Evolutionary conservation across 2,888 invertebrate genomes (phyloP), one percentile per base, ranked within the genome.

Genomic region (Drosophila ezoana): DNA sequence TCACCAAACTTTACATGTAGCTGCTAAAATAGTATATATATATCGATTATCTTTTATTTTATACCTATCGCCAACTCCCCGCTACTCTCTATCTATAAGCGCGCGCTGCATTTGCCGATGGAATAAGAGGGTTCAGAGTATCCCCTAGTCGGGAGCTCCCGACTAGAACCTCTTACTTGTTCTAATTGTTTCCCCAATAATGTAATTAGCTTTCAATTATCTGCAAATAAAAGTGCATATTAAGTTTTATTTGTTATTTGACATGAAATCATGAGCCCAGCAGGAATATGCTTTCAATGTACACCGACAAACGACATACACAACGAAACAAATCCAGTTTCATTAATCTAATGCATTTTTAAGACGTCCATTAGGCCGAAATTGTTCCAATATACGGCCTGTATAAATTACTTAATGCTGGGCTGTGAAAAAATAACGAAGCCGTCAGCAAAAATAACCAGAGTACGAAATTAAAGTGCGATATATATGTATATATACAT

Each of bases 271-370:
- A 40, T 49, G 38, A 28, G 8, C 38, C 11, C 9, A 20, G 59
- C 35, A 4, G 14, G 35, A 23, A 43, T 18, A 28, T 16, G 32
- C 13, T 32, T 11, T 20, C 8, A 38, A 51, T 18, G 28, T 13
- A 11, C 9, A 13, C 14, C 28, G 1, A 45, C n/a, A 32, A 3
- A 33, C 13, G 23, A 45, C 23, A 56, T 4, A 9, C 4, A 23
- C 56, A 48, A 28, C n/a, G 32, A 56, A 54, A 58, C 54, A 62
- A 79, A 69, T 75, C 58, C 56, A 66, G 72, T 79, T 82, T 86
- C 86, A 82, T 79, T 83, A 84, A 72, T 67, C 72, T 76, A 81
- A 79, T 81, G 79, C 70, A 63, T 65, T 74, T 78, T 74, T 76
- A 77, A 81, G 72, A 78, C 49, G 49, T 66, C 49, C 73, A 71